A percentile compares a stretch with the other conserved stretches of the same genome.
phyloP scores from a whole-genome alignment of 2,113 vertebrate genomes.

The Dasyurus viverrinus region DNA sequence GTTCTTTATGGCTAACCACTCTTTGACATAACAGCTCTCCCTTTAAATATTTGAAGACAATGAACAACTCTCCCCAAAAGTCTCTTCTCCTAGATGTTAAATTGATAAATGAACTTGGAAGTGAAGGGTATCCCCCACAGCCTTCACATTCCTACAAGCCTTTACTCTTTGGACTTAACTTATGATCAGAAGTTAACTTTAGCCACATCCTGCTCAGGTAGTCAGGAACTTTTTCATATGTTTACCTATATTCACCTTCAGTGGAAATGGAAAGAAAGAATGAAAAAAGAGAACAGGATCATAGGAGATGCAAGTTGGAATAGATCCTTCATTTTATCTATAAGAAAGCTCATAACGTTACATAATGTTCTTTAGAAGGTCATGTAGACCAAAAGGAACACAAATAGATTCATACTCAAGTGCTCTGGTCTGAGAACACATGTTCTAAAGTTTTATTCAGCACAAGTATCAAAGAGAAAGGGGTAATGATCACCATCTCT shows the following conservation, averaged over 20 bases:
- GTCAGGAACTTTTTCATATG: background rate
- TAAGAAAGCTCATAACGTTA: background rate
- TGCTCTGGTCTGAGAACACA: background rate
- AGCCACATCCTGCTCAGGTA: background rate
- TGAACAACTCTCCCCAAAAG: background rate
- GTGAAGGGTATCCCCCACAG: background rate
- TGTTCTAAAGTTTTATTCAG: background rate
- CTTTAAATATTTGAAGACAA: background rate
- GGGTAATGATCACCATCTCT: background rate
- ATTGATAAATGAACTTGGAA: background rate
- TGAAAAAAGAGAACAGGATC: background rate
- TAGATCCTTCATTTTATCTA: background rate
- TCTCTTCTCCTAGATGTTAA: background rate
- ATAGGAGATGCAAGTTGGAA: background rate
- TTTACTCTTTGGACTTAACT: background rate
- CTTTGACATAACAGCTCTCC: background rate
- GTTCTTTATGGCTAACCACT: background rate
- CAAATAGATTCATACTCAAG: background rate
- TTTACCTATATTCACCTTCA: background rate
- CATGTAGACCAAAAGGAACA: background rate
- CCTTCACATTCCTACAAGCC: background rate
- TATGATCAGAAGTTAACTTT: background rate
- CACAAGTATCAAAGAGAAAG: background rate
- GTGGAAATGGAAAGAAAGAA: background rate
- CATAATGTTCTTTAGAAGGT: too few species aligned